These are phyloP conservation scores for Timema podura DNA, from an alignment of 2,888 invertebrate species.

Conservation along the genomic window DNA sequence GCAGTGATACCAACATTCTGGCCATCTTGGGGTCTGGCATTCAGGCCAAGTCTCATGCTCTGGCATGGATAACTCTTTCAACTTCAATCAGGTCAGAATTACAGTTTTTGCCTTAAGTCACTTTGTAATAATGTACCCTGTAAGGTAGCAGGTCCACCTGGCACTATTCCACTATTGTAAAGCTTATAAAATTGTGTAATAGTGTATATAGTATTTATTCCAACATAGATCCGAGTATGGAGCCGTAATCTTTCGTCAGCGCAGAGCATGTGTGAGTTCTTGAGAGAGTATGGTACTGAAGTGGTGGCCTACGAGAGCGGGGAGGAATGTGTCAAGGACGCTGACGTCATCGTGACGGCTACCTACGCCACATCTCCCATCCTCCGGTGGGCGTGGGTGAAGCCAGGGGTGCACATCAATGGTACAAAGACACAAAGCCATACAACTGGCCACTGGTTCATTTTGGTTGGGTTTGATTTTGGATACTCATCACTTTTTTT, in stretches of 20 bases:
- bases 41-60: slow-evolving; percentile 50
- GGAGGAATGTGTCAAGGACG: slow-evolving; percentile 50
- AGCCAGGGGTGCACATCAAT: slow-evolving; percentile 57
- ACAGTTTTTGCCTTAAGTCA: neutral
- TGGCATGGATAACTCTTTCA: slow-evolving; percentile 49
- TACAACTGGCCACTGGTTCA: too few species aligned
- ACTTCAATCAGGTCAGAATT: slow-evolving; percentile 43
- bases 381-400: slow-evolving; percentile 50
- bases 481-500: too few species aligned
- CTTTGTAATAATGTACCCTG: neutral
- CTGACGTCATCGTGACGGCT: slow-evolving; percentile 60
- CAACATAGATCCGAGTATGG: slow-evolving; percentile 50
- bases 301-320: slow-evolving; percentile 39
- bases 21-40: slow-evolving; percentile 53
- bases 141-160: neutral
- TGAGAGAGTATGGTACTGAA: slow-evolving; percentile 32
- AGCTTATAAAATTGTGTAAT: neutral
- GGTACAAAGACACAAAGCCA: slow-evolving; percentile 43
- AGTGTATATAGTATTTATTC: neutral
- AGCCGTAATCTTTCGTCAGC: slow-evolving; percentile 46
- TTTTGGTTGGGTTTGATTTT: too few species aligned
- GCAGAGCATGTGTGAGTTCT: slow-evolving; percentile 40
- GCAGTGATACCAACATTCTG: slow-evolving; percentile 39
- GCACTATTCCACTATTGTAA: too few species aligned
- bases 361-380: slow-evolving; percentile 53